Conservation (phyloP, 2,888 invertebrate species). For the Labia minor region DNA sequence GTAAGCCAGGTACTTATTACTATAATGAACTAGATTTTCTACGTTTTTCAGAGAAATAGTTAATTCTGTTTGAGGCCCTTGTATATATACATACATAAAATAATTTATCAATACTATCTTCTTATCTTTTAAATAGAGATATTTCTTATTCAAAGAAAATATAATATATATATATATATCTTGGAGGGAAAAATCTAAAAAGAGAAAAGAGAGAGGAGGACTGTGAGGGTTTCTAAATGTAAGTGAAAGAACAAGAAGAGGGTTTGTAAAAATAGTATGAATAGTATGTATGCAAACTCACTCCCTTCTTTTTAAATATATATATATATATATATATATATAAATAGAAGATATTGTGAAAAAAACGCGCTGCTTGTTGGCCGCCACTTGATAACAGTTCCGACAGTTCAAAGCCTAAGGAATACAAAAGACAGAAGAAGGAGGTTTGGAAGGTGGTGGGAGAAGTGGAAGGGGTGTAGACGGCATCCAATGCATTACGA, state of each 20-base stretch:
- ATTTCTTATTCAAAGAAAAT: not conserved
- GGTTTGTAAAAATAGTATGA: not conserved
- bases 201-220: not conserved
- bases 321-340: no score
- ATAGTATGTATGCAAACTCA: not conserved
- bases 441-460: no score
- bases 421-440: not conserved
- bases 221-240: not conserved
- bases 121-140: not conserved
- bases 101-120: not conserved
- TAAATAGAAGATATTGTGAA: no score
- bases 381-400: slow-evolving; percentile 5
- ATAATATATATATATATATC: no score
- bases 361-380: not conserved
- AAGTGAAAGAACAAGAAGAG: not conserved
- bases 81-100: not conserved
- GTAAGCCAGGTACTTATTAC: no score
- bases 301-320: no score
- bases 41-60: no score
- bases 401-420: not conserved
- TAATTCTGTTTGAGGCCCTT: no score
- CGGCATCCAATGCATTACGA: not conserved
- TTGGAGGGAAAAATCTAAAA: not conserved
- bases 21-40: no score
- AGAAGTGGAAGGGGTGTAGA: no score